These are phyloP conservation scores for Darevskia nairensis DNA, from an alignment of 2,797 vertebrate genomes.

Conservation along the genomic window DNA sequence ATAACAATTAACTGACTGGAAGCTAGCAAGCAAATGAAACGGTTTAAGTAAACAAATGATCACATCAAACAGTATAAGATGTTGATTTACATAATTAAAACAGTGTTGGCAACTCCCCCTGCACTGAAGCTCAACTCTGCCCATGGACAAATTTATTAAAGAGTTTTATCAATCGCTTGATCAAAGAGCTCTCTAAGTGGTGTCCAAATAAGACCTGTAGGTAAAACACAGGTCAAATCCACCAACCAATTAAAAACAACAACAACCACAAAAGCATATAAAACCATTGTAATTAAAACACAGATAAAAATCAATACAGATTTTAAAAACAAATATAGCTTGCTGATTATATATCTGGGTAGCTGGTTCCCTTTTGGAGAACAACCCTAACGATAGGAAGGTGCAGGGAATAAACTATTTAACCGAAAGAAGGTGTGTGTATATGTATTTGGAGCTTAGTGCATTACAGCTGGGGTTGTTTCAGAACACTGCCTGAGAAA, in stretches of 20 bases:
- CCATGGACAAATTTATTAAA: too few relatives aligned
- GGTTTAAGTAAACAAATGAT: background rate
- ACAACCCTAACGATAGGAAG: background rate
- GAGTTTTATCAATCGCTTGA: too few relatives aligned
- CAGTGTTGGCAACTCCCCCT: background rate
- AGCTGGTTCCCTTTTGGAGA: background rate
- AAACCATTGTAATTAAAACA: background rate
- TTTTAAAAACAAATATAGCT: too few relatives aligned
- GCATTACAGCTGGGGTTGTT: background rate
- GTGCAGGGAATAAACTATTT: background rate
- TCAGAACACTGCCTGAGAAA: background rate
- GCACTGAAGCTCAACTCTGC: background rate
- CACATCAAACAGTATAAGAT: background rate
- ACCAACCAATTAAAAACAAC: too few relatives aligned
- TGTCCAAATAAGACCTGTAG: too few relatives aligned
- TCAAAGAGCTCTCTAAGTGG: too few relatives aligned
- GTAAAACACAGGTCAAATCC: too few relatives aligned
- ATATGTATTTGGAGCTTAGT: background rate
- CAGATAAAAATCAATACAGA: background rate
- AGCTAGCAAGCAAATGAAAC: background rate
- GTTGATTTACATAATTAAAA: background rate
- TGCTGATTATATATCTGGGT: too few relatives aligned
- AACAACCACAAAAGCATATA: background rate
- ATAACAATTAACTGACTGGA: background rate
- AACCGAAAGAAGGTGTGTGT: background rate